These are phyloP conservation scores for Nibea coibor DNA, from an alignment of 2,113 vertebrate genomes.

Conservation along the genomic window DNA sequence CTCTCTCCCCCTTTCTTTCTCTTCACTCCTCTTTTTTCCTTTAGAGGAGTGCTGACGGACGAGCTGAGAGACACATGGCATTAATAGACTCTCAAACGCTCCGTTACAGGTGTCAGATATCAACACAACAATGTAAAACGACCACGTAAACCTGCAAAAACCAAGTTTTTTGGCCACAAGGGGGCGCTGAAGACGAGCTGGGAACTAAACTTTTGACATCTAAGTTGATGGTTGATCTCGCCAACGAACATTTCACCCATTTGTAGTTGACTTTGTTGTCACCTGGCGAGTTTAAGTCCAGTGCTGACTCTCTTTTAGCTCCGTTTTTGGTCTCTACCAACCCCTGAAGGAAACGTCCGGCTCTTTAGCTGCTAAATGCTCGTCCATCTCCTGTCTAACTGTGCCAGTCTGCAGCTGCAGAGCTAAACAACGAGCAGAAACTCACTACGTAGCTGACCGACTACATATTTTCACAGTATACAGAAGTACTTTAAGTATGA, in stretches of 20 bases:
- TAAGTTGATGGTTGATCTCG: background rate
- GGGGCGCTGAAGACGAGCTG: background rate
- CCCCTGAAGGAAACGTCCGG: background rate
- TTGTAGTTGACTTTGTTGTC: background rate
- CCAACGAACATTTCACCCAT: background rate
- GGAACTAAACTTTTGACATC: too few relatives aligned
- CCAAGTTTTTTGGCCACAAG: background rate
- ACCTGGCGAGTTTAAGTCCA: background rate
- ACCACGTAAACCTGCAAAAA: too few relatives aligned
- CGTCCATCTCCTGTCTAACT: too few relatives aligned
- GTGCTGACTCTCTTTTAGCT: background rate
- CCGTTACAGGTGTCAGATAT: background rate
- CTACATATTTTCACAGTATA: too few relatives aligned
- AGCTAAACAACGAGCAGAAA: too few relatives aligned
- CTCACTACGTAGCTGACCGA: too few relatives aligned
- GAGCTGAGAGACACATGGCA: slow-evolving; percentile 12
- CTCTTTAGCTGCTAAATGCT: background rate
- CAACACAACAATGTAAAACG: background rate
- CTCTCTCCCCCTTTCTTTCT: background rate
- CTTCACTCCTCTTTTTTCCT: background rate
- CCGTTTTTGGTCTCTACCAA: background rate
- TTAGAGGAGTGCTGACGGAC: background rate
- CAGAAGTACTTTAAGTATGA: too few relatives aligned
- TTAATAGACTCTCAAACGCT: background rate
- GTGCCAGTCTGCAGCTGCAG: too few relatives aligned